These are phyloP conservation scores for Macrotus californicus DNA, from an alignment of 2,113 vertebrate genomes.

Conservation along the genomic window DNA sequence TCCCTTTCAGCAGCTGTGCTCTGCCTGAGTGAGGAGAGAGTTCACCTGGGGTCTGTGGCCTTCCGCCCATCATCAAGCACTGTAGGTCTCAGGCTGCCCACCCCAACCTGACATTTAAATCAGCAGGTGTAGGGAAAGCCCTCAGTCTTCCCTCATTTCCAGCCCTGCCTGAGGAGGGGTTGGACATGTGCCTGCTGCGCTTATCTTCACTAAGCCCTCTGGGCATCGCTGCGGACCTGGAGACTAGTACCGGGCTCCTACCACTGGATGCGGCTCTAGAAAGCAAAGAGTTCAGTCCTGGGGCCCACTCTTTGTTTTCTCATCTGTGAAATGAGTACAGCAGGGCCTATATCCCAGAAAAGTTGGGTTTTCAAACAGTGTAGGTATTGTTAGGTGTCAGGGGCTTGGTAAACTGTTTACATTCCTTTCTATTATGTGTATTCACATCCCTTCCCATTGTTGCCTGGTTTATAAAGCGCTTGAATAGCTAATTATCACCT, in stretches of 20 bases:
- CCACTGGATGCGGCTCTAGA: fast-evolving
- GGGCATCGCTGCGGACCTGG: not conserved
- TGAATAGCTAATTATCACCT: not conserved
- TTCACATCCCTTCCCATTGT: not conserved
- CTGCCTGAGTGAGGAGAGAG: not conserved
- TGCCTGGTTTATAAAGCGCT: not conserved
- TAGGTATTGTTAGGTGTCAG: too few species aligned
- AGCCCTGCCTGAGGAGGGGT: too few species aligned
- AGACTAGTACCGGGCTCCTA: not conserved
- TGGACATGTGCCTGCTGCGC: not conserved
- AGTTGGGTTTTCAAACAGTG: not conserved
- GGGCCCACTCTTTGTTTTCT: not conserved
- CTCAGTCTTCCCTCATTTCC: not conserved
- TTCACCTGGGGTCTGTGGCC: not conserved
- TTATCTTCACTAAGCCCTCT: not conserved
- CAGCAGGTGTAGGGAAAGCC: not conserved
- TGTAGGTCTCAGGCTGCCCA: not conserved
- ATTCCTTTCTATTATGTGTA: not conserved
- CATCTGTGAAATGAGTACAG: not conserved
- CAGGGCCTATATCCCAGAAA: not conserved
- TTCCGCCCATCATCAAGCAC: not conserved
- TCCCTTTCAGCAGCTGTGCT: not conserved
- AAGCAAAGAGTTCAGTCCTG: not conserved
- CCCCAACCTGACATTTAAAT: not conserved
- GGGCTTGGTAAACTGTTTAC: not conserved